phyloP scores from a whole-genome alignment of 2,797 vertebrate species.

The Artibeus jamaicensis region DNA sequence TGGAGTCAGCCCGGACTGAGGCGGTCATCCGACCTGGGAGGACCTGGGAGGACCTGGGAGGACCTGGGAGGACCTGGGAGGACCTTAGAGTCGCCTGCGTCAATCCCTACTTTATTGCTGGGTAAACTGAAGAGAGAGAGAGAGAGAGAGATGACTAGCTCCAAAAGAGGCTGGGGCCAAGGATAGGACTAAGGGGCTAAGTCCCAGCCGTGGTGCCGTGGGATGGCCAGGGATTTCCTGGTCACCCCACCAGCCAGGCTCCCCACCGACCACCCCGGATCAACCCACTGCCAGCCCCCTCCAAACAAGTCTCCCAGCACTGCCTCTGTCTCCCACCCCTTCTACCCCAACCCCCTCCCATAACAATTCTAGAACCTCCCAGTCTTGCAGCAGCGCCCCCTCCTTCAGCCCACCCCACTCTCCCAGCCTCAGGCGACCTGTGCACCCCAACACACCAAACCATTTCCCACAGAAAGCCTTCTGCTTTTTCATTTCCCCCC shows the following conservation, averaged over 20 bases:
- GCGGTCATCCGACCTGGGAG: neutral
- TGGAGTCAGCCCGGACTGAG: neutral
- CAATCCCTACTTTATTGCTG: neutral
- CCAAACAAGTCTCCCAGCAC: neutral
- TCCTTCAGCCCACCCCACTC: neutral
- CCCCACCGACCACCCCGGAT: neutral
- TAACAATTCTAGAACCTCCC: neutral
- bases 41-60: neutral
- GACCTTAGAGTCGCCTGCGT: neutral
- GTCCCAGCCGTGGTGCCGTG: neutral
- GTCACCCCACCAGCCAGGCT: no score
- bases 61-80: neutral
- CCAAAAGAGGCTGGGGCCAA: neutral
- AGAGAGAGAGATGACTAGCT: neutral
- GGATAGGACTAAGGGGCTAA: neutral
- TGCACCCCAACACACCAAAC: neutral
- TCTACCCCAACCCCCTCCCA: neutral
- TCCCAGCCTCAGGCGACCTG: neutral
- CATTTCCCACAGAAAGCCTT: neutral
- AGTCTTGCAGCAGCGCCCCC: neutral
- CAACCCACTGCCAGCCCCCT: neutral
- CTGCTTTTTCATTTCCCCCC: neutral
- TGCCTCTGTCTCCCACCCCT: neutral
- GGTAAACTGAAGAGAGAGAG: neutral
- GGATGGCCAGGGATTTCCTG: neutral